Evolutionary conservation across 1,140 invertebrate species (phyloP).

Genomic region (Drosophila melanica): DNA sequence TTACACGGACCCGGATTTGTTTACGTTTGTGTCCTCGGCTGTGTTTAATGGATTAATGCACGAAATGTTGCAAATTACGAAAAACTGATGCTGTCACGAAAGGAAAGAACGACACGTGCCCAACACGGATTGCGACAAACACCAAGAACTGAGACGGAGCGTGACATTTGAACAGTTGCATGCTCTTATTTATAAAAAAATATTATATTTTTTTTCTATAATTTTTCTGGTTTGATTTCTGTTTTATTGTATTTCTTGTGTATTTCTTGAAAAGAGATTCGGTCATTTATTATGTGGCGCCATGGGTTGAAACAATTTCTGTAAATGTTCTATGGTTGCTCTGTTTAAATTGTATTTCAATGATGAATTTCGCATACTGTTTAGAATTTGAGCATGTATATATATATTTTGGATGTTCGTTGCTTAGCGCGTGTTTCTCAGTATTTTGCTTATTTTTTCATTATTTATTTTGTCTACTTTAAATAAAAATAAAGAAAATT

Average conservation of each 20-base stretch:
- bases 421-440: conserved; percentile 66
- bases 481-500: conserved; percentile 80
- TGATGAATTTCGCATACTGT: conserved; percentile 65
- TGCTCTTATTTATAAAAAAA: conserved; percentile 1
- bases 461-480: conserved; percentile 78
- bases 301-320: conserved; percentile 22
- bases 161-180: conserved; percentile 1
- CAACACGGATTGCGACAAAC: neutral
- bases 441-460: conserved; percentile 50
- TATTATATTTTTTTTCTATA: conserved; percentile 20
- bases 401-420: conserved; percentile 51
- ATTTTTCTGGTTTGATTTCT: conserved; percentile 3
- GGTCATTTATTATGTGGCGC: conserved; percentile 64
- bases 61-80: too few species aligned
- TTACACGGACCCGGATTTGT: too few species aligned
- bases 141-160: neutral
- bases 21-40: too few species aligned
- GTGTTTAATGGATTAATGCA: too few species aligned
- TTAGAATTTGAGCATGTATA: conserved; percentile 75
- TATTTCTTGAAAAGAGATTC: conserved; percentile 49
- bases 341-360: conserved; percentile 69
- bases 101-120: too few species aligned
- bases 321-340: conserved; percentile 40
- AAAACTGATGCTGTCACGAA: too few species aligned
- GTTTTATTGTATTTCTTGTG: neutral